Evolutionary conservation across 2,797 vertebrate genomes (phyloP).

Genomic region (Sebastes steindachneri): DNA sequence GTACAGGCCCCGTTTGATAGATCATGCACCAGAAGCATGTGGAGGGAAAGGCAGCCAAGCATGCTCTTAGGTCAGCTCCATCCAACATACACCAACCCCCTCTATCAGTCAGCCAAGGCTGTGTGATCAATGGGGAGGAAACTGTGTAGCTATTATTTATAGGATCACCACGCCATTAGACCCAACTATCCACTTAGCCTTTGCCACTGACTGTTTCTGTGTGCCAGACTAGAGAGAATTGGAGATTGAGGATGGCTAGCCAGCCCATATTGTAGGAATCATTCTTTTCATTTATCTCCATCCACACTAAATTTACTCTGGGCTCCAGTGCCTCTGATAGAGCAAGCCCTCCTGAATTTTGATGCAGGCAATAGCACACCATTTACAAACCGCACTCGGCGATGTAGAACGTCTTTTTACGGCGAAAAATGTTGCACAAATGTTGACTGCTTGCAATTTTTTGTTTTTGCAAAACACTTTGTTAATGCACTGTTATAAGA

Average conservation of each 20-base stretch:
- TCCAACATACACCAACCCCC: conserved; percentile 51
- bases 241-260: conserved; percentile 58
- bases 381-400: background rate
- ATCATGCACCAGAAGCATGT: conserved; percentile 68
- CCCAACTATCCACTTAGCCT: conserved; percentile 81
- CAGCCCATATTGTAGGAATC: conserved; percentile 58
- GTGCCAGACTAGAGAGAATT: conserved; percentile 68
- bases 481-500: background rate
- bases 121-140: conserved; percentile 82
- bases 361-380: background rate
- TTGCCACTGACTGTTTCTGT: conserved; percentile 75
- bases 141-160: conserved; percentile 81
- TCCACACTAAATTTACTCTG: conserved; percentile 44
- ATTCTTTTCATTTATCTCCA: conserved; percentile 68
- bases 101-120: conserved; percentile 59
- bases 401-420: background rate
- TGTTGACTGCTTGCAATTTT: background rate
- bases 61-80: conserved; percentile 70
- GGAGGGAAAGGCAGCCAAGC: conserved; percentile 69
- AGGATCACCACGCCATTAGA: conserved; percentile 78
- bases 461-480: background rate
- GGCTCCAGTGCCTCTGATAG: conserved; percentile 1
- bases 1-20: conserved; percentile 70
- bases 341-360: background rate
- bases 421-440: background rate